These are phyloP conservation scores for Habropoda laboriosa DNA, from an alignment of 1,140 invertebrate species.

Conservation along the genomic window DNA sequence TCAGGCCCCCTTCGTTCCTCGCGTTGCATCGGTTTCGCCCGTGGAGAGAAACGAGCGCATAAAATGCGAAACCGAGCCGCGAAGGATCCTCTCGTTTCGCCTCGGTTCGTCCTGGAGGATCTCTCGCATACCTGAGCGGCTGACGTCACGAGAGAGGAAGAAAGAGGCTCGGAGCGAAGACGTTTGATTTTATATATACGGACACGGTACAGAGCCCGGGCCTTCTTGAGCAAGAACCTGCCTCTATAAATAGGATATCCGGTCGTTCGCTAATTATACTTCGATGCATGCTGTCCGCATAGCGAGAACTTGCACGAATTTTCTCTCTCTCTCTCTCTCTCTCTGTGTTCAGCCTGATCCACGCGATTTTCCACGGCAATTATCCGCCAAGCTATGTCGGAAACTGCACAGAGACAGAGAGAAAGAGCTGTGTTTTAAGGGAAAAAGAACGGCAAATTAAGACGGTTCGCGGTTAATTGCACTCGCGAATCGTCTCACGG, in stretches of 20 bases:
- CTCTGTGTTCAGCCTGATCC: too few species aligned
- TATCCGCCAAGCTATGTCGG: neutral
- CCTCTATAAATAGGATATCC: slow-evolving; percentile 80
- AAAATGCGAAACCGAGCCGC: slow-evolving; percentile 48
- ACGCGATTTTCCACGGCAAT: slow-evolving; percentile 47
- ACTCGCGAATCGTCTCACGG: slow-evolving; percentile 29
- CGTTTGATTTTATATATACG: slow-evolving; percentile 52
- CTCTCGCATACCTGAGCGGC: slow-evolving; percentile 62
- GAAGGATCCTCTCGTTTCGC: slow-evolving; percentile 33
- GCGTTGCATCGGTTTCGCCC: slow-evolving; percentile 16
- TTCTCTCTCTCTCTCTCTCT: too few species aligned
- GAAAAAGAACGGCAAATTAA: slow-evolving; percentile 1
- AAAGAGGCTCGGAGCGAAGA: slow-evolving; percentile 36
- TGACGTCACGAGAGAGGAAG: slow-evolving; percentile 51
- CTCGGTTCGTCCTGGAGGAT: slow-evolving; percentile 32
- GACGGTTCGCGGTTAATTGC: slow-evolving; percentile 17
- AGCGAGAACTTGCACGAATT: slow-evolving; percentile 51
- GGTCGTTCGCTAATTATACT: slow-evolving; percentile 79
- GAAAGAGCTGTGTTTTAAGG: too few species aligned
- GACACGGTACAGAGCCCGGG: slow-evolving; percentile 56
- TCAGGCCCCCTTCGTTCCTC: neutral
- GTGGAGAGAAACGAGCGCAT: slow-evolving; percentile 44
- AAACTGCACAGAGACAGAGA: neutral
- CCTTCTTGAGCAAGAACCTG: slow-evolving; percentile 75
- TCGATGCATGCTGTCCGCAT: slow-evolving; percentile 57